Evolutionary conservation across 2,113 vertebrate genomes (phyloP).

Genomic region (Engystomops pustulosus): DNA sequence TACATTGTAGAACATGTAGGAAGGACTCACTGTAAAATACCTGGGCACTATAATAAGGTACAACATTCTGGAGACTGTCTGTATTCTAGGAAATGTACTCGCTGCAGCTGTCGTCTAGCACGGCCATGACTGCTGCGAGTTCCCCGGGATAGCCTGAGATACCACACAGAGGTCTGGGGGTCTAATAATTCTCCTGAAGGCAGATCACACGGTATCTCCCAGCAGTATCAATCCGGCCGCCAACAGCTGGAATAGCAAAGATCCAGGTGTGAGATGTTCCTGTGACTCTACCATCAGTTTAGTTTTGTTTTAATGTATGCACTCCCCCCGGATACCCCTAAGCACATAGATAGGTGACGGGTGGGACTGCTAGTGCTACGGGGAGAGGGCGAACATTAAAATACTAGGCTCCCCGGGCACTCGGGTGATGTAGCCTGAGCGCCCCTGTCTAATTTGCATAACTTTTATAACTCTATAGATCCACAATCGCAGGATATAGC

Average conservation of each 20-base stretch:
- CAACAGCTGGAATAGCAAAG: conserved; percentile 39
- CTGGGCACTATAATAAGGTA: not conserved
- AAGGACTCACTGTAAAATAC: not conserved
- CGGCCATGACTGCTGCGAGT: not conserved
- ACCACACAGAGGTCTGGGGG: conserved; percentile 21
- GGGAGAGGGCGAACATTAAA: too few relatives aligned
- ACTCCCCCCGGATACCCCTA: too few relatives aligned
- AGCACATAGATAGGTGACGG: too few relatives aligned
- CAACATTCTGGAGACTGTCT: not conserved
- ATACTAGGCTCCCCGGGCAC: too few relatives aligned
- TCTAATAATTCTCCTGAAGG: not conserved
- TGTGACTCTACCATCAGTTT: too few relatives aligned
- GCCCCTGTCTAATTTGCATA: too few relatives aligned
- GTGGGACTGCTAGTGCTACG: too few relatives aligned
- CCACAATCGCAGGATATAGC: too few relatives aligned
- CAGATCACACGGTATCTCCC: conserved; percentile 5
- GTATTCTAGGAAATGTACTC: not conserved
- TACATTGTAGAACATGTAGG: not conserved
- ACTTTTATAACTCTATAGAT: too few relatives aligned
- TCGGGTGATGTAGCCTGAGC: too few relatives aligned
- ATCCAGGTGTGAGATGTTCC: conserved; percentile 2
- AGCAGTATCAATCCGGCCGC: conserved; percentile 14
- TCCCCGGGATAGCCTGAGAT: not conserved
- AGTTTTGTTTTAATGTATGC: too few relatives aligned
- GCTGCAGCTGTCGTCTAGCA: conserved; percentile 12